A percentile compares a stretch with the other conserved stretches of the same genome.
Evolutionary conservation across 2,797 vertebrate species (phyloP).

Genomic region (Catamblyrhynchus diadema): DNA sequence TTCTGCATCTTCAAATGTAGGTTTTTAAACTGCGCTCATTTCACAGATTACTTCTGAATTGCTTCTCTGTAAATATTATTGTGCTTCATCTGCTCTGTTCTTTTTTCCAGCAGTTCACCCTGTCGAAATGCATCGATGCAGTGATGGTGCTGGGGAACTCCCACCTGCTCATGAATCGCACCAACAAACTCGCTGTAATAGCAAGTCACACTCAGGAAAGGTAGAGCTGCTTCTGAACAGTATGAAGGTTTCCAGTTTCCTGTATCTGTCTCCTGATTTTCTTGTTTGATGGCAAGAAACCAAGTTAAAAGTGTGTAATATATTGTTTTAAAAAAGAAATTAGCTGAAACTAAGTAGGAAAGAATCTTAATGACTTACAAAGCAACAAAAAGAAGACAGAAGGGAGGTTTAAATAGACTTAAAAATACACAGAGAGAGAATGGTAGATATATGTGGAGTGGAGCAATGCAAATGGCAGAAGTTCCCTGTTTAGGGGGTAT

Average conservation of each 20-base stretch:
- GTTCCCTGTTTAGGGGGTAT: neutral
- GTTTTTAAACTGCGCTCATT: neutral
- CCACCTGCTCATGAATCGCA: conserved; percentile 88
- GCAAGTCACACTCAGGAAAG: conserved; percentile 94
- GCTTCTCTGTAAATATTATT: accelerated
- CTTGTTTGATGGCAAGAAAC: neutral
- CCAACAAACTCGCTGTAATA: conserved; percentile 90
- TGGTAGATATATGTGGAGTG: neutral
- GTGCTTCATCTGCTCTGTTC: neutral
- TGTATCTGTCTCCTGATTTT: neutral
- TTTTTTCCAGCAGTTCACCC: conserved; percentile 79
- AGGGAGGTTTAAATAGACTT: neutral
- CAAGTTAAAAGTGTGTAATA: accelerated
- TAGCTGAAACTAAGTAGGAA: accelerated
- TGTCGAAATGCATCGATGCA: conserved; percentile 92
- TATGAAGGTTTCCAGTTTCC: too few relatives aligned
- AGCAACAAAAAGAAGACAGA: neutral
- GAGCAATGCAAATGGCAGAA: neutral
- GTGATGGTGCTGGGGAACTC: conserved; percentile 93
- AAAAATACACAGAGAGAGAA: accelerated
- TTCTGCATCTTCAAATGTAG: neutral
- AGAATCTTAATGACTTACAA: neutral
- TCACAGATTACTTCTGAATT: neutral
- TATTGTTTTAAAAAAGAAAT: neutral
- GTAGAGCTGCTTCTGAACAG: conserved; percentile 61